Conservation (phyloP, 2,797 vertebrate species). For the Rhinogobio ventralis region DNA sequence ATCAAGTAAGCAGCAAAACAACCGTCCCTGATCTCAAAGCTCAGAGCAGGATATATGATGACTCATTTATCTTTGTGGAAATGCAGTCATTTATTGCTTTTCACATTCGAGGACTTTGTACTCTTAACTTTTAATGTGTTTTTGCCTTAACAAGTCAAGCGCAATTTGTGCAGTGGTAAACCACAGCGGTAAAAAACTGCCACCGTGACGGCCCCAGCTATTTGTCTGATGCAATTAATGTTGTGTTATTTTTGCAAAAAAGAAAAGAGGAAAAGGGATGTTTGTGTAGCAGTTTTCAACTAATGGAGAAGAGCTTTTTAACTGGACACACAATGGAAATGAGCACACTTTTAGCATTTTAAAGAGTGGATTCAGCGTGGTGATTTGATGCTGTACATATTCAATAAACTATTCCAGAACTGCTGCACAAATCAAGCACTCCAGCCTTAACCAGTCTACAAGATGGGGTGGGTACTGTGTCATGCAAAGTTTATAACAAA, state of each 20-base stretch:
- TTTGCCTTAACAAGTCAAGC: background rate
- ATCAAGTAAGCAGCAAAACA: background rate
- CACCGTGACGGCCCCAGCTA: background rate
- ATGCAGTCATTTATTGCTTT: no score
- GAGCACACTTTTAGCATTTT: no score
- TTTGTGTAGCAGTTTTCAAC: background rate
- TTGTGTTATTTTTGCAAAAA: background rate
- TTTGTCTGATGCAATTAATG: background rate
- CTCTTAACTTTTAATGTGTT: no score
- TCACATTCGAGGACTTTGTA: no score
- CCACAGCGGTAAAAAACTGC: background rate
- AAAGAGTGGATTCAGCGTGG: no score
- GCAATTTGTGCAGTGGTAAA: background rate
- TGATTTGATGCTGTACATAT: background rate
- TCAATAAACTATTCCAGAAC: background rate
- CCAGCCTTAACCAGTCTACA: background rate
- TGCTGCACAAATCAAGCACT: background rate
- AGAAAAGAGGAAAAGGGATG: background rate
- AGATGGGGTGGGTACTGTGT: background rate
- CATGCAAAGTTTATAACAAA: background rate
- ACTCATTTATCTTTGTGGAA: no score
- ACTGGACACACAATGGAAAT: no score
- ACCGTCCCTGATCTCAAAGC: background rate
- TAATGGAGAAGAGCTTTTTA: no score
- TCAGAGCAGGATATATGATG: background rate